These are phyloP conservation scores for Hydropsyche tenuis DNA, from an alignment of 1,140 invertebrate genomes.

Conservation along the genomic window DNA sequence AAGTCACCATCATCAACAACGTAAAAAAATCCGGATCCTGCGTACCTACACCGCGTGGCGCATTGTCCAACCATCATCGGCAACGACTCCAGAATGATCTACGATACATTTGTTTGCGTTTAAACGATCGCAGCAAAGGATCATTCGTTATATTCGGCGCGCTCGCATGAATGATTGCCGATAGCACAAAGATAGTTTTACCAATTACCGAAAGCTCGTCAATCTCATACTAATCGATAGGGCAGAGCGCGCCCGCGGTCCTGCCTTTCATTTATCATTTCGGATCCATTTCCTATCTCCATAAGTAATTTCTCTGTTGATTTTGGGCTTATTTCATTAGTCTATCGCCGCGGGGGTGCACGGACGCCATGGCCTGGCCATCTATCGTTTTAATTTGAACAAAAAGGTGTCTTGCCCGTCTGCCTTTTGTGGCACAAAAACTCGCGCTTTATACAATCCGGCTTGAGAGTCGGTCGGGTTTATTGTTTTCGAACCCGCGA, in stretches of 20 bases:
- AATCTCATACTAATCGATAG: slow-evolving; percentile 35
- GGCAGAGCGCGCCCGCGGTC: slow-evolving; percentile 18
- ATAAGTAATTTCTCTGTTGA: slow-evolving; percentile 56
- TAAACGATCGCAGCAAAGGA: slow-evolving; percentile 4
- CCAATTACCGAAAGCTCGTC: slow-evolving; percentile 44
- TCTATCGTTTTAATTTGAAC: slow-evolving; percentile 44
- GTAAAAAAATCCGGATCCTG: too few species aligned
- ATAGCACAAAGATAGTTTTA: slow-evolving; percentile 39
- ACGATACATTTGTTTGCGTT: background rate
- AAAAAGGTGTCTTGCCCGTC: slow-evolving; percentile 42
- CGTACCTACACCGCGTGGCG: background rate
- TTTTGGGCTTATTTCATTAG: slow-evolving; percentile 66
- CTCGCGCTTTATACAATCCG: background rate
- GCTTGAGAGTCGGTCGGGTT: background rate
- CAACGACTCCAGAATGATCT: background rate
- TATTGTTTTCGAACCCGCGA: slow-evolving; percentile 1
- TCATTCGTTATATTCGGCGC: slow-evolving; percentile 32
- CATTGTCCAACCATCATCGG: background rate
- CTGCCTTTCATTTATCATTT: slow-evolving; percentile 41
- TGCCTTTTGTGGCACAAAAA: slow-evolving; percentile 32
- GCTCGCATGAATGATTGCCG: slow-evolving; percentile 13
- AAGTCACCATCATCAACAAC: too few species aligned
- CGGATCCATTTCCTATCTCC: slow-evolving; percentile 39
- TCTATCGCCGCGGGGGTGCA: slow-evolving; percentile 56
- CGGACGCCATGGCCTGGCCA: slow-evolving; percentile 9